Percentiles rank a stretch among this genome's conserved stretches.
Conservation (phyloP, 1,140 invertebrate species). For the Cydia pomonella region DNA sequence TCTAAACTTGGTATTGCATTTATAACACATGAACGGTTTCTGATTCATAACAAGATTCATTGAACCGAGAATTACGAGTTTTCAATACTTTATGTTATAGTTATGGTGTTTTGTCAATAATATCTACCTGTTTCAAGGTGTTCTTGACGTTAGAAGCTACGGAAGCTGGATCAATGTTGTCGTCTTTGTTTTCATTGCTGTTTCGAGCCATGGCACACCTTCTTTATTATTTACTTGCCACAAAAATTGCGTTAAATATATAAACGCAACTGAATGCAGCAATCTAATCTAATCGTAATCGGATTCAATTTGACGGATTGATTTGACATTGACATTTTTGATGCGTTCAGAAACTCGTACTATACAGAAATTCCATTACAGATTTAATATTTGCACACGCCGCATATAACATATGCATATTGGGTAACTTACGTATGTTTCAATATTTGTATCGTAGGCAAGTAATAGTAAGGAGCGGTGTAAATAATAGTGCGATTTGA, state of each 20-base stretch:
- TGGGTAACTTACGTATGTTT: too few relatives aligned
- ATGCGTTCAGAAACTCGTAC: conserved; percentile 16
- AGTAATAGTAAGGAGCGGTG: too few relatives aligned
- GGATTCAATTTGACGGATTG: neutral
- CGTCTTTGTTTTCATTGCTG: conserved; percentile 55
- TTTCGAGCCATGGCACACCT: conserved; percentile 55
- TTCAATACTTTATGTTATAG: neutral
- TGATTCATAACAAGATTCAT: neutral
- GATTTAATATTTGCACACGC: too few relatives aligned
- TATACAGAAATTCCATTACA: neutral
- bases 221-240: neutral
- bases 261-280: neutral
- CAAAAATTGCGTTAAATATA: neutral
- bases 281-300: neutral
- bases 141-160: conserved; percentile 58
- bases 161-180: conserved; percentile 58
- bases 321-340: conserved; percentile 21
- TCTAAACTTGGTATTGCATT: neutral
- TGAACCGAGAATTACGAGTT: neutral
- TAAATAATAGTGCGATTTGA: too few relatives aligned
- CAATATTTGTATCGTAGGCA: too few relatives aligned
- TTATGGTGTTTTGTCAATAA: conserved; percentile 16
- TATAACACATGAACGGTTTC: neutral
- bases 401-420: too few relatives aligned
- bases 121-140: conserved; percentile 28